Conservation (phyloP, 2,797 vertebrate species). For the Peromyscus eremicus region DNA sequence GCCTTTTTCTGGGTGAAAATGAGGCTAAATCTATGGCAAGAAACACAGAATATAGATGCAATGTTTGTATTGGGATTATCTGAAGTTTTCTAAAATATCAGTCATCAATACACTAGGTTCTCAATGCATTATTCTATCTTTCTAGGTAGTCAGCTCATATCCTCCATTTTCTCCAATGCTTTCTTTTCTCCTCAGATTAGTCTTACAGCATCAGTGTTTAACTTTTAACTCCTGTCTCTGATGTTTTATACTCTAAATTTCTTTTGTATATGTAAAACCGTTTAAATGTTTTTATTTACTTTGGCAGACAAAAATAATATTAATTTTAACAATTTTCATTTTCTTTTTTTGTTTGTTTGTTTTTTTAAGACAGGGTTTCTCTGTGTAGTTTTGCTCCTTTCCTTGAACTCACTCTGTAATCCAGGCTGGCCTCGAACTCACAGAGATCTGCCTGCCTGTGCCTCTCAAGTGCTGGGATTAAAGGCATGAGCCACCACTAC, state of each 20-base stretch:
- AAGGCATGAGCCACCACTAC: too few species aligned
- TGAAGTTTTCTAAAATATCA: not conserved
- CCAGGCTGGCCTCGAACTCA: too few species aligned
- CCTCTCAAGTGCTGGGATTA: too few species aligned
- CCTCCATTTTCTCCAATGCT: not conserved
- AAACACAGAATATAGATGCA: not conserved
- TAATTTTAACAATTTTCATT: not conserved
- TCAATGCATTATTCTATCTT: not conserved
- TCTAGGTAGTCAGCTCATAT: not conserved
- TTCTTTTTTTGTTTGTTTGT: not conserved
- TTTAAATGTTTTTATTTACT: not conserved
- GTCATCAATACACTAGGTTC: not conserved
- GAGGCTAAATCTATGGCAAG: not conserved
- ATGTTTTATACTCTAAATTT: not conserved
- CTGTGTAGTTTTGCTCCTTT: too few species aligned
- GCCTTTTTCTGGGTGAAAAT: not conserved
- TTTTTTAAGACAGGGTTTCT: too few species aligned
- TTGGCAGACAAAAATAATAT: not conserved
- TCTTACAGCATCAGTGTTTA: not conserved
- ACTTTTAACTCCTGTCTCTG: not conserved
- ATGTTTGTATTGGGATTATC: not conserved
- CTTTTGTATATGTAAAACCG: not conserved
- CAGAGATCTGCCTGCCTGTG: too few species aligned
- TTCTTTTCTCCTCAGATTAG: not conserved
- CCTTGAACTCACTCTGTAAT: too few species aligned